Evolutionary conservation across 2,113 vertebrate genomes (phyloP), one percentile per base, ranked within the genome.

Genomic region (Thryonomys swinderianus): DNA sequence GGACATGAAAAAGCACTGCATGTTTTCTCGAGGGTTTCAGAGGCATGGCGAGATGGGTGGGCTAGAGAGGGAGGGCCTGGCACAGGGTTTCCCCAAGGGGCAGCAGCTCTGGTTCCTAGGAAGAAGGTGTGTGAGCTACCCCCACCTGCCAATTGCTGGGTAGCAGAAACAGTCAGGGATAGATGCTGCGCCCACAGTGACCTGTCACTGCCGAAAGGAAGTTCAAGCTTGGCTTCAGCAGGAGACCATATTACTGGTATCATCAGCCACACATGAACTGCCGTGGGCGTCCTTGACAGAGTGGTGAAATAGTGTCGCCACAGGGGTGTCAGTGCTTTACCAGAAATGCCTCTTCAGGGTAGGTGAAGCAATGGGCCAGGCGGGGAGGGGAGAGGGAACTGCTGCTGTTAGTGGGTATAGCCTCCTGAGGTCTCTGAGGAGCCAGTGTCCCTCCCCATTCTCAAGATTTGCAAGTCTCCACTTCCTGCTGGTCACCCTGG

Each of bases 401-500:
- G 45, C 30, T 10, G 27, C 45, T 20, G 30, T 7, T 32, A 8
- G 73, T 17, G 14, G 13, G 32, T 12, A 6, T 81, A 59, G 27
- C 7, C 67, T 83, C 23, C 53, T 25, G 69, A 81, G 51, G 67
- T 85, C 85, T 90, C 80, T 69, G 87, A 80, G 81, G 64, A 84
- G 23, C 53, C 57, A 14, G 32, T 2, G 18, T 18, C 53, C 74
- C 17, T 34, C 67, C 42, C 16, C 18, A 37, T 61, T 86, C 83
- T 89, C 92, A 40, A 55, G 69, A 55, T 96, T 84, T 95, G 66
- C 78, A 97, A 95, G 93, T 92, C 92, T 87, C 80, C 34, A 69
- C 85, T 96, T 97, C 95, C 96, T 92, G 66, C 90, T 59, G 82
- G 95, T 97, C 95, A 96, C 95, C 89, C 86, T 67, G 64, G 95